Evolutionary conservation across 1,140 invertebrate species (phyloP).

Genomic region (Campoletis sonorensis): DNA sequence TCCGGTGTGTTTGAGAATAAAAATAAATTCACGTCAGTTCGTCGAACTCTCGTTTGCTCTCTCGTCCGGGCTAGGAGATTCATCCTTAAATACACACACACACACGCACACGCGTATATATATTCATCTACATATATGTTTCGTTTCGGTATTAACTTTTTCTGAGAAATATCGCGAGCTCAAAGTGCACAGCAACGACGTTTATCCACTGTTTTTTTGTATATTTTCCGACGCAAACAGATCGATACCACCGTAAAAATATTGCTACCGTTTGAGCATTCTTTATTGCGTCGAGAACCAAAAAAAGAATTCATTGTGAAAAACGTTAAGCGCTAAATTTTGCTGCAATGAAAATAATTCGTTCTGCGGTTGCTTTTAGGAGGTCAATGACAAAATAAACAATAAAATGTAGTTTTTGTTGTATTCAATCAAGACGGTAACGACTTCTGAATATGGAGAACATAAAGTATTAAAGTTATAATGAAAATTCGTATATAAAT

Average conservation of each 20-base stretch:
- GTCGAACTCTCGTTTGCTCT: conserved; percentile 21
- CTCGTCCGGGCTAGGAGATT: not conserved
- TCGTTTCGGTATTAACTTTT: conserved; percentile 1
- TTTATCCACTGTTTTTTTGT: not conserved
- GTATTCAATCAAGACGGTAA: too few species aligned
- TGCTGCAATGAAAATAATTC: too few species aligned
- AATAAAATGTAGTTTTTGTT: too few species aligned
- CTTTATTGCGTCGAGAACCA: conserved; percentile 38
- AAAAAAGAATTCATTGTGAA: conserved; percentile 41
- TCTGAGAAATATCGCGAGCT: not conserved
- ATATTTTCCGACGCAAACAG: not conserved
- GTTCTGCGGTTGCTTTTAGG: too few species aligned
- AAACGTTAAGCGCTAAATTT: too few species aligned
- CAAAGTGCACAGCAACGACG: not conserved
- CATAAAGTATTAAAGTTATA: too few species aligned
- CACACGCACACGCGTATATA: too few species aligned
- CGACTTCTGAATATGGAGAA: too few species aligned
- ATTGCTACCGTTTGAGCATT: not conserved
- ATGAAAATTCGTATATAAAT: too few species aligned
- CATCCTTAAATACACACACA: not conserved
- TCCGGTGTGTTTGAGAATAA: not conserved
- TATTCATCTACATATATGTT: not conserved
- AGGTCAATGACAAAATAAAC: too few species aligned
- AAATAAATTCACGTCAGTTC: conserved; percentile 11
- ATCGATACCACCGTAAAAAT: not conserved